Conservation (phyloP, 1,140 invertebrate species). For the Bicyclus anynana region DNA sequence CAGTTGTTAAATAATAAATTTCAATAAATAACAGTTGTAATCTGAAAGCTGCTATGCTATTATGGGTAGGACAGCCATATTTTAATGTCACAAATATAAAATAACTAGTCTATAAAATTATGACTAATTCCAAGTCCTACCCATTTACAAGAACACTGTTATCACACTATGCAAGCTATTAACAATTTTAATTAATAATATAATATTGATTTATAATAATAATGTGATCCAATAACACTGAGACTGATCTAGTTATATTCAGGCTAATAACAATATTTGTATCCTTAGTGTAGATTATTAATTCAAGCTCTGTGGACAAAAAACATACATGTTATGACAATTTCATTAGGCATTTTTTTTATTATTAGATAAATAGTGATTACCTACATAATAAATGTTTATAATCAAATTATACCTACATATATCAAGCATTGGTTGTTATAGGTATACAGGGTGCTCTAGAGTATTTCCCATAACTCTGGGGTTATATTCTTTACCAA, state of each 20-base stretch:
- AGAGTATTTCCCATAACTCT: no score
- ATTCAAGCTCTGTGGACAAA: slow-evolving; percentile 47
- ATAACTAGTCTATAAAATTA: background rate
- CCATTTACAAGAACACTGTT: slow-evolving; percentile 12
- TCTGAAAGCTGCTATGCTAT: slow-evolving; percentile 22
- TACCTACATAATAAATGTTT: no score
- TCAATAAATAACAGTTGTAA: slow-evolving; percentile 46
- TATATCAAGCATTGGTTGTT: no score
- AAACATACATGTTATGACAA: no score
- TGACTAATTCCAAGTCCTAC: background rate
- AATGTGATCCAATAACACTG: slow-evolving; percentile 36
- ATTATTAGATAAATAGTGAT: no score
- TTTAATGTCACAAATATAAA: no score
- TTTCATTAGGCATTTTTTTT: no score
- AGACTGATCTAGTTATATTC: slow-evolving; percentile 37
- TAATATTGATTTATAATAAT: slow-evolving; percentile 32
- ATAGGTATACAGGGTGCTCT: no score
- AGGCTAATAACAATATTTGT: slow-evolving; percentile 30
- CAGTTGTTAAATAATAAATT: slow-evolving; percentile 42
- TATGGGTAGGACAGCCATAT: background rate
- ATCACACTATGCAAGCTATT: slow-evolving; percentile 23
- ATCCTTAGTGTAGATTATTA: slow-evolving; percentile 7
- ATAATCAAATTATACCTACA: no score
- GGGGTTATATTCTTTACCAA: no score
- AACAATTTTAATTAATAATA: slow-evolving; percentile 26